phyloP scores from a whole-genome alignment of 2,888 invertebrate genomes.

The Electrophaes corylata region DNA sequence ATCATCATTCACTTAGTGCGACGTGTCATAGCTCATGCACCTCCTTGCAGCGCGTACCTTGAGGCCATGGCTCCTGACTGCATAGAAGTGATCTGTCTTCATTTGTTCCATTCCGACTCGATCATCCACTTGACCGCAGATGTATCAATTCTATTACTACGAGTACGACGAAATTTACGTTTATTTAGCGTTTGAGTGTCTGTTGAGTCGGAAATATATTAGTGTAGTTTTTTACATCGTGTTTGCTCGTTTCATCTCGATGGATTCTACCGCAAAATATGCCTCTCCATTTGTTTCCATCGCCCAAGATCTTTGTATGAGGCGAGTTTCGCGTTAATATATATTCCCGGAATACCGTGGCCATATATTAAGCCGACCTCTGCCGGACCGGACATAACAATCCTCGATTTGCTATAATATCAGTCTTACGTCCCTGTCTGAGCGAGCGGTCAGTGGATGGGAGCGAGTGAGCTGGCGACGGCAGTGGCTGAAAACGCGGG shows the following conservation, averaged over 20 bases:
- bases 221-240: slow-evolving; percentile 66
- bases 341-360: slow-evolving; percentile 85
- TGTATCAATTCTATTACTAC: slow-evolving; percentile 41
- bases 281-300: slow-evolving; percentile 84
- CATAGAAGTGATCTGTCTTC: slow-evolving; percentile 79
- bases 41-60: slow-evolving; percentile 37
- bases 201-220: slow-evolving; percentile 59
- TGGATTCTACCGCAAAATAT: slow-evolving; percentile 80
- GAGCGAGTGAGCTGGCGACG: slow-evolving; percentile 64
- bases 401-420: slow-evolving; percentile 85
- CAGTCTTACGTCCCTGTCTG: slow-evolving; percentile 76
- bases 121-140: slow-evolving; percentile 62
- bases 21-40: slow-evolving; percentile 63
- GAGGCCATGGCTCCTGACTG: slow-evolving; percentile 43
- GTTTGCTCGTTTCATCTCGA: slow-evolving; percentile 59
- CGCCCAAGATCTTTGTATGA: slow-evolving; percentile 83
- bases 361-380: slow-evolving; percentile 85
- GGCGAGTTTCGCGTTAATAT: slow-evolving; percentile 84
- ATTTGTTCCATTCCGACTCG: slow-evolving; percentile 65
- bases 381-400: slow-evolving; percentile 85
- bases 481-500: slow-evolving; percentile 67
- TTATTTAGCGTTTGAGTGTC: slow-evolving; percentile 11
- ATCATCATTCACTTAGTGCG: slow-evolving; percentile 79
- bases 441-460: slow-evolving; percentile 54
- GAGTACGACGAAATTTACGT: slow-evolving; percentile 3